Evolutionary conservation across 1,140 invertebrate species (phyloP), one percentile per base, ranked within the genome.

Genomic region (Ptiloglossa arizonensis): DNA sequence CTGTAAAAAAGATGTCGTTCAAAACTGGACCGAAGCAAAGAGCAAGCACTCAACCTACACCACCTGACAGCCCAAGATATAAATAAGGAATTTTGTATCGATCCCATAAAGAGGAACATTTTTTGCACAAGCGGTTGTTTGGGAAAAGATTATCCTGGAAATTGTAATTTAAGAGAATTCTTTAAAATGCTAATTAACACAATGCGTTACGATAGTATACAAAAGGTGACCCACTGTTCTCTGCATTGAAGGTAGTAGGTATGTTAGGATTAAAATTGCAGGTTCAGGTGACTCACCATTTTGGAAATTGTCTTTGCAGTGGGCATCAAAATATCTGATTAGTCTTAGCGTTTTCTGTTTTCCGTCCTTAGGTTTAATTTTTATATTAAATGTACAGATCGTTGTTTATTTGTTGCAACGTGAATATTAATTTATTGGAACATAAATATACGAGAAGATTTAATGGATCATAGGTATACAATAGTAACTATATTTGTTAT

Each of bases 1-100:
- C 93, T 1, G 88, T 93, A 38, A 94, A 94, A 78, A 94, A 93
- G 80, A 91, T 94, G 90, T 93, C 92, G 19, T 93, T 93, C 73
- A 93, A 92, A 70, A 90, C 89, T 13, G 90, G 90, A 52, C 89
- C 91, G 29, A 93, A 92, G 63, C 90, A 89, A 63, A 91, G 87
- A 54, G 82, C 87, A 41, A 88, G 80, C 69, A 75, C 89, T 8
- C 91, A 92, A 70, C 80, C 90, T 0, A 93, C 92, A 8, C 92
- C 92, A 32, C 92, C 92, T 6, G 92, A 93, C 64, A 93, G 92
- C 89, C 92, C 92, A 19, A 87, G 91, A 84, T 92, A 92, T 69
- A 92, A 92, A 87, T 93, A 88, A 83, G 85, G 59, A 50, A 52
- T 82, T 68, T 81, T 66, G 48, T 73, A 68, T 70, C 59, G 24